phyloP scores from a whole-genome alignment of 2,113 vertebrate species.

The Dasyornis broadbenti region DNA sequence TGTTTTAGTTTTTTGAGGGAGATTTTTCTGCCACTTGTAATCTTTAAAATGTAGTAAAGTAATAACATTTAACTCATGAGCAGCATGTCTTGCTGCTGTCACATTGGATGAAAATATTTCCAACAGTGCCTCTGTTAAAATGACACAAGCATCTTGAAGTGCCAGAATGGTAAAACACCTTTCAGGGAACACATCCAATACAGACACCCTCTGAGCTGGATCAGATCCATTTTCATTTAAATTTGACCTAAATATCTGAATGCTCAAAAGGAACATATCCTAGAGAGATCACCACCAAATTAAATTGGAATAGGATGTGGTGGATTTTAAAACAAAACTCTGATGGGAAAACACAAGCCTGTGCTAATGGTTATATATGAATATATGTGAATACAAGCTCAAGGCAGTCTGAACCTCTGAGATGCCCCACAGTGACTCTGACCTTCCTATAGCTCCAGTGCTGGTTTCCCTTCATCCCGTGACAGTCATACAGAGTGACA shows the following conservation, averaged over 20 bases:
- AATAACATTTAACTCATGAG: background rate
- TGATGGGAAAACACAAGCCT: background rate
- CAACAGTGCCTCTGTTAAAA: conserved; percentile 2
- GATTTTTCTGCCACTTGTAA: background rate
- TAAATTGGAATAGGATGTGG: background rate
- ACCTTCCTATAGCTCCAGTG: conserved; percentile 87
- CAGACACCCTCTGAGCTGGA: background rate
- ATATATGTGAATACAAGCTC: background rate
- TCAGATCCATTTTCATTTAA: conserved; percentile 22
- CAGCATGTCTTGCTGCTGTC: background rate
- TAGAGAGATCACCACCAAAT: background rate
- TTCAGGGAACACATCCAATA: conserved; percentile 22
- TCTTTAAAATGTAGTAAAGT: background rate
- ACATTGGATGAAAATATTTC: conserved; percentile 1
- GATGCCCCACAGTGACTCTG: conserved; percentile 15
- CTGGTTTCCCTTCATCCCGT: conserved; percentile 90
- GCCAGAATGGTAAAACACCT: conserved; percentile 22
- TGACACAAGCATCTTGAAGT: background rate
- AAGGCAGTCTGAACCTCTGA: background rate
- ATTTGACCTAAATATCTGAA: conserved; percentile 33
- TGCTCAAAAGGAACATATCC: background rate
- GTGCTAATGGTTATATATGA: no score
- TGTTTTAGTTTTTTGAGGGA: background rate
- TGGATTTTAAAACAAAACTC: background rate
- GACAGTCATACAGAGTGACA: conserved; percentile 86